A percentile compares a stretch with the other conserved stretches of the same genome.
phyloP scores from a whole-genome alignment of 2,797 vertebrate genomes.

The Cyprinella venusta region DNA sequence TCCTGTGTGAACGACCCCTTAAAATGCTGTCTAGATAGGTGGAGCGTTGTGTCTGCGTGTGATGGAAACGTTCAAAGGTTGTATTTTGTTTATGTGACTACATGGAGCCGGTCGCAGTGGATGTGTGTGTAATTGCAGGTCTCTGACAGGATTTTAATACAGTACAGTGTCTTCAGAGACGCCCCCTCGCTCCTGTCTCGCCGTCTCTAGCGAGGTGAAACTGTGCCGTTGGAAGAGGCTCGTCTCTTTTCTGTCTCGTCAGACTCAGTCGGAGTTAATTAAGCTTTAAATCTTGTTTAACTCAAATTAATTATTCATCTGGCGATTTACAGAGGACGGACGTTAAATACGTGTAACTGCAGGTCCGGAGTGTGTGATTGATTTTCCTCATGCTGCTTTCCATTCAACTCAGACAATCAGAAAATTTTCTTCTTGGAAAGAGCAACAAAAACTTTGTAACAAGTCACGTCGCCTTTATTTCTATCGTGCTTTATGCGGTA shows the following conservation, averaged over 20 bases:
- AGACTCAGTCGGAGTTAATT: constrained; percentile 68
- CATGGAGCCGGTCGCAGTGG: background rate
- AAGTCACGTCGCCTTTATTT: background rate
- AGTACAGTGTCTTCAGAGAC: constrained; percentile 1
- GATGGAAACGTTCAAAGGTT: constrained; percentile 7
- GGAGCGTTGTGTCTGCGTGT: background rate
- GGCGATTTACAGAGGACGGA: constrained; percentile 34
- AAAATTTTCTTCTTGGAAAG: background rate
- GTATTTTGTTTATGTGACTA: background rate
- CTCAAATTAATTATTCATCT: constrained; percentile 67
- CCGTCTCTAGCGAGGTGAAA: constrained; percentile 38
- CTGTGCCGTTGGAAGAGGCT: constrained; percentile 48
- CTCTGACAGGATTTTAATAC: constrained; percentile 5
- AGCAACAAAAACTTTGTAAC: background rate
- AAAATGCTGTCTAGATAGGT: background rate
- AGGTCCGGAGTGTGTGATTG: background rate
- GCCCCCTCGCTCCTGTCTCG: background rate
- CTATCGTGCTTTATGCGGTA: background rate
- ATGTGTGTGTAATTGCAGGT: constrained; percentile 1
- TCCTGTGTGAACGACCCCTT: background rate
- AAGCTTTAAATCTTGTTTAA: constrained; percentile 68
- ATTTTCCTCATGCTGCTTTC: background rate
- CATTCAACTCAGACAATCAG: background rate
- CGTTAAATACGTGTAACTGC: constrained; percentile 7
- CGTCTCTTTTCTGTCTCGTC: constrained; percentile 56